Conservation (phyloP, 2,113 vertebrate genomes). For the Hyperopisus bebe region DNA sequence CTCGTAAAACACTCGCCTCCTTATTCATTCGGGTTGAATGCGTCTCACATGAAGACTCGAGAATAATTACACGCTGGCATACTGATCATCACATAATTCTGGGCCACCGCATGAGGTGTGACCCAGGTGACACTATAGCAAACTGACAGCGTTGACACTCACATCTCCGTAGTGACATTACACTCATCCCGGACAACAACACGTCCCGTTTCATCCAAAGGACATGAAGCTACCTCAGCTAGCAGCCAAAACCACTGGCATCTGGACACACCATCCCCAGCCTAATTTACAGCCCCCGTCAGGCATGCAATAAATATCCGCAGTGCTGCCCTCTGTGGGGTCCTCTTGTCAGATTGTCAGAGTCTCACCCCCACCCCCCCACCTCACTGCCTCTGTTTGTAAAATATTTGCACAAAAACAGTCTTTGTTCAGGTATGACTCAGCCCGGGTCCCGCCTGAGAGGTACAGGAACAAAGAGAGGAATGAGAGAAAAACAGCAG, state of each 20-base stretch:
- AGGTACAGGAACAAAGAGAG: not conserved
- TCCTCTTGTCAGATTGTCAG: slow-evolving; percentile 55
- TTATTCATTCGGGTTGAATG: not conserved
- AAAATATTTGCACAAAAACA: slow-evolving; percentile 2
- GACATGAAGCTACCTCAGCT: slow-evolving; percentile 45
- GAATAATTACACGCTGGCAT: slow-evolving; percentile 32
- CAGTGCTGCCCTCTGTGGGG: slow-evolving; percentile 47
- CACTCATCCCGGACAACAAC: slow-evolving; percentile 28
- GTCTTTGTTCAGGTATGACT: not conserved
- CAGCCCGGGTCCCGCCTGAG: not conserved
- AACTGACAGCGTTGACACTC: not conserved
- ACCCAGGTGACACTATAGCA: not conserved
- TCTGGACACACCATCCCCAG: slow-evolving; percentile 55
- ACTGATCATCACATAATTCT: not conserved
- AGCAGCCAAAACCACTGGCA: slow-evolving; percentile 43
- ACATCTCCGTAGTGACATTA: not conserved
- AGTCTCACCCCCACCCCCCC: slow-evolving; percentile 34
- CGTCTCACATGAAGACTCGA: not conserved
- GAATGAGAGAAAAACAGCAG: not conserved
- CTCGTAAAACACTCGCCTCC: not conserved
- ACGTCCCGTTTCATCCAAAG: slow-evolving; percentile 52
- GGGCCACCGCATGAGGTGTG: not conserved
- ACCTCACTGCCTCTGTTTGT: not conserved
- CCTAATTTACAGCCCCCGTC: slow-evolving; percentile 56
- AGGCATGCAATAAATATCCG: slow-evolving; percentile 60